Conservation (phyloP, 2,797 vertebrate species). For the Pseudochaenichthys georgianus region DNA sequence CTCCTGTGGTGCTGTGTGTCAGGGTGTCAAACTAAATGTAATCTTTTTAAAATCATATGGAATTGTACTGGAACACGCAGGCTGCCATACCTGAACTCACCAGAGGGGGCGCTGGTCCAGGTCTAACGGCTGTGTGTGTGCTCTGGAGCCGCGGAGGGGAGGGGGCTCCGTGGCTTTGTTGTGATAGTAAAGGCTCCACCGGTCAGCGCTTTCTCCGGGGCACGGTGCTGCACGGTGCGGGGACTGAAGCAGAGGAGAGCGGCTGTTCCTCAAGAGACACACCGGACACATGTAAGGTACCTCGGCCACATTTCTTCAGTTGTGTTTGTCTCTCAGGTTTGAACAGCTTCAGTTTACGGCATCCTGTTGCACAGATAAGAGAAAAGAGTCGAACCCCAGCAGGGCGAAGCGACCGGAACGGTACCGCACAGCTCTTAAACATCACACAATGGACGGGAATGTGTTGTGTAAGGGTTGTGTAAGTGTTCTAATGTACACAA, state of each 20-base stretch:
- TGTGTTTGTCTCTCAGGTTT: not conserved
- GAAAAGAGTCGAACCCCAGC: not conserved
- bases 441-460: too few species aligned
- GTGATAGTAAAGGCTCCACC: slow-evolving; percentile 18
- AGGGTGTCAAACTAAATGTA: too few species aligned
- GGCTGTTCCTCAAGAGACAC: too few species aligned
- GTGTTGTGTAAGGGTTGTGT: not conserved
- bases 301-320: not conserved
- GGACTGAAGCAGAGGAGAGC: not conserved
- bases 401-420: not conserved
- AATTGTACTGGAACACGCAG: too few species aligned
- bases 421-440: not conserved
- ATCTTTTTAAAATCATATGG: too few species aligned
- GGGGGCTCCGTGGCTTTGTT: slow-evolving; percentile 49
- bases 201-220: slow-evolving; percentile 30
- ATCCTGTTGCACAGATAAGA: slow-evolving; percentile 2
- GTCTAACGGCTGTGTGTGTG: slow-evolving; percentile 3
- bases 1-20: too few species aligned
- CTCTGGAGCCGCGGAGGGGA: slow-evolving; percentile 18
- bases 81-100: too few species aligned
- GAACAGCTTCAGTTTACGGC: not conserved
- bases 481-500: too few species aligned
- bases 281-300: slow-evolving; percentile 12
- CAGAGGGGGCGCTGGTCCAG: too few species aligned
- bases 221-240: not conserved